phyloP scores from a whole-genome alignment of 2,797 vertebrate genomes.

The Gephyroberyx darwinii region DNA sequence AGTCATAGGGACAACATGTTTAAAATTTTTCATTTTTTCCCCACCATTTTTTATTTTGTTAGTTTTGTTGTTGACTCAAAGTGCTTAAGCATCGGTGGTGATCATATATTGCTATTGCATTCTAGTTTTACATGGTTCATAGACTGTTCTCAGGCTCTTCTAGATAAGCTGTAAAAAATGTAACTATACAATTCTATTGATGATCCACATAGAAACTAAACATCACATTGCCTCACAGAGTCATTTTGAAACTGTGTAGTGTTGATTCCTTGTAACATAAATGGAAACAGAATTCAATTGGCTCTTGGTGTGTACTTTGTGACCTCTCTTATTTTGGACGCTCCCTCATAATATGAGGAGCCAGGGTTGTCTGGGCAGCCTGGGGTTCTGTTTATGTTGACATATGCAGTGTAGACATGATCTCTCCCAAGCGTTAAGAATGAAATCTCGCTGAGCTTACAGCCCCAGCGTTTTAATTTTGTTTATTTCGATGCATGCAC shows the following conservation, averaged over 20 bases:
- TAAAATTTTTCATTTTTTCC: neutral
- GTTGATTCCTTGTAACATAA: neutral
- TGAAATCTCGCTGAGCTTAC: slow-evolving; percentile 12
- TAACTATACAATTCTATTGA: neutral
- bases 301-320: neutral
- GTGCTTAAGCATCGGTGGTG: no score
- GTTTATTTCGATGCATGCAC: neutral
- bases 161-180: no score
- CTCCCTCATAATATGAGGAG: slow-evolving; percentile 15
- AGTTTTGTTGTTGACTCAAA: no score
- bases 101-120: no score
- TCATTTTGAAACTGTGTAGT: neutral
- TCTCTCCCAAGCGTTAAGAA: neutral
- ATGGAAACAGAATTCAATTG: neutral
- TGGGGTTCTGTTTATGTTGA: slow-evolving; percentile 43
- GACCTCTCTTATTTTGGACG: slow-evolving; percentile 32
- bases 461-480: slow-evolving; percentile 18
- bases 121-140: no score
- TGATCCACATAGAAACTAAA: neutral
- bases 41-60: no score
- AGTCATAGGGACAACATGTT: neutral
- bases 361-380: slow-evolving; percentile 16
- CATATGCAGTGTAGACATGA: slow-evolving; percentile 29
- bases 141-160: no score
- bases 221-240: no score